Conservation (phyloP, 2,113 vertebrate genomes). For the Calyptomena viridis region DNA sequence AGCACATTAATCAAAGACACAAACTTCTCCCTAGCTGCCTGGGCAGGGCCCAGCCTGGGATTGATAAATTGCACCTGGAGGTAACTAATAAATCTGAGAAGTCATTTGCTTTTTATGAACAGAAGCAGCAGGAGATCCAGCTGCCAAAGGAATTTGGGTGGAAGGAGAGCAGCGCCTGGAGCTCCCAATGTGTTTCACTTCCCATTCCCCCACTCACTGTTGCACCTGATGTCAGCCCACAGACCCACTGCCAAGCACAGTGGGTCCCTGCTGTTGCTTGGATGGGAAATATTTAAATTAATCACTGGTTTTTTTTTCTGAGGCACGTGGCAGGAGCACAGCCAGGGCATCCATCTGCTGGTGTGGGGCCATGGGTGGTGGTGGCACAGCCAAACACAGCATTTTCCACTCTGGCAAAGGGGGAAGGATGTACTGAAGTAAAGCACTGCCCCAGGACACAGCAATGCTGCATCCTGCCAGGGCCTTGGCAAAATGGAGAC, state of each 20-base stretch:
- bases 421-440: accelerated
- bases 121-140: background rate
- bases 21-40: conserved; percentile 21
- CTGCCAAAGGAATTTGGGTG: conserved; percentile 4
- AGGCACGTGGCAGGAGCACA: background rate
- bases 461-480: background rate
- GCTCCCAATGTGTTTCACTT: background rate
- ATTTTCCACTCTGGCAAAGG: accelerated
- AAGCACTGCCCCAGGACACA: background rate
- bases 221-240: background rate
- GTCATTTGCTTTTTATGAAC: conserved; percentile 67
- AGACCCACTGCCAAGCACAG: background rate
- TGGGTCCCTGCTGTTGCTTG: accelerated
- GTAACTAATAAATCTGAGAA: conserved; percentile 69
- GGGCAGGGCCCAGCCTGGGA: conserved; percentile 9
- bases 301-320: accelerated
- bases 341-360: accelerated
- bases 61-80: conserved; percentile 68
- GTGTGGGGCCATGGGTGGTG: accelerated
- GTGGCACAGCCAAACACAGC: background rate
- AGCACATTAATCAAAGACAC: conserved; percentile 55
- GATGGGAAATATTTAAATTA: background rate
- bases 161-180: background rate
- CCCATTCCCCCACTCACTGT: background rate
- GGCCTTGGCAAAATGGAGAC: accelerated